A percentile compares a stretch with the other conserved stretches of the same genome.
These are phyloP conservation scores for Erebia aethiops DNA, from an alignment of 2,888 invertebrate genomes.

Conservation along the genomic window DNA sequence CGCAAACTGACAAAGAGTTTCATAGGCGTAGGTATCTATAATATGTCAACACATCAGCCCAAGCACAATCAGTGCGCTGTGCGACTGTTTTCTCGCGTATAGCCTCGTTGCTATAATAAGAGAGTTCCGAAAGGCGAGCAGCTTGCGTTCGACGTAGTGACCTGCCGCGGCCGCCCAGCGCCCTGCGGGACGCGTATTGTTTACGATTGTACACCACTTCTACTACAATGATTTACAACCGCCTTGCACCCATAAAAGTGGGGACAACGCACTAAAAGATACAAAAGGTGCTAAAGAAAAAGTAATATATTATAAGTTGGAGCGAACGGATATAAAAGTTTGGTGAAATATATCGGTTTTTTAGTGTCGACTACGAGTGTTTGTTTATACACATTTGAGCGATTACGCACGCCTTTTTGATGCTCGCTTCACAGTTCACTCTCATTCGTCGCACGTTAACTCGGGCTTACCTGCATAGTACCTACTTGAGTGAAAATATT, in stretches of 20 bases:
- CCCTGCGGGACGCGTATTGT: conserved; percentile 72
- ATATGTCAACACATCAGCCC: too few relatives aligned
- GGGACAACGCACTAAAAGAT: conserved; percentile 81
- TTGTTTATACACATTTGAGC: conserved; percentile 67
- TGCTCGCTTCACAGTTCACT: conserved; percentile 43
- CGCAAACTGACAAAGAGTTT: too few relatives aligned
- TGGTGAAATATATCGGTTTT: conserved; percentile 81
- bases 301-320: conserved; percentile 80
- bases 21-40: too few relatives aligned
- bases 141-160: conserved; percentile 32
- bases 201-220: conserved; percentile 76
- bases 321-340: conserved; percentile 79
- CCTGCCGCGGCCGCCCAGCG: conserved; percentile 30
- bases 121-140: conserved; percentile 26
- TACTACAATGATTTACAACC: conserved; percentile 82
- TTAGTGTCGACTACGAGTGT: conserved; percentile 75
- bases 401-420: conserved; percentile 76
- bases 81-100: too few relatives aligned
- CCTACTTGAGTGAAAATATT: neutral
- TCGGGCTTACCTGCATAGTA: conserved; percentile 14
- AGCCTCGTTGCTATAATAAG: conserved; percentile 33
- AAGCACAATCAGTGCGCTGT: too few relatives aligned
- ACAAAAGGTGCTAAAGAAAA: conserved; percentile 83
- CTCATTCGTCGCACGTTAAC: conserved; percentile 38
- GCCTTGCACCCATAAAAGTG: conserved; percentile 77